Conservation (phyloP, 2,888 invertebrate genomes). For the Drosophila pseudotalamancana region DNA sequence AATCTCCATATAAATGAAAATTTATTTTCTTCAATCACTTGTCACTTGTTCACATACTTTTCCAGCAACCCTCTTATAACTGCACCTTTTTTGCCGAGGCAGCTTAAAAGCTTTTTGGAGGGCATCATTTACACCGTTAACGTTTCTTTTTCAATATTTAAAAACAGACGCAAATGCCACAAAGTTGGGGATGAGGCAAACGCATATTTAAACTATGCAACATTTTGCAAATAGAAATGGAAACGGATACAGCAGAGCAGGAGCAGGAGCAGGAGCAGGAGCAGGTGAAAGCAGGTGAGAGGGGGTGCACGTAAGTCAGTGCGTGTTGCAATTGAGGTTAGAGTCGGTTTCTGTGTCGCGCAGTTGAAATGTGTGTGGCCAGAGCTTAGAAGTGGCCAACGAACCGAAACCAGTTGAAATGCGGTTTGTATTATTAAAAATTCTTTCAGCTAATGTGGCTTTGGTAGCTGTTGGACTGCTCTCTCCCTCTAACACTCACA, state of each 20-base stretch:
- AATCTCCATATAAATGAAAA: not conserved
- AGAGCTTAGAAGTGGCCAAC: conserved; percentile 40
- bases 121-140: conserved; percentile 60
- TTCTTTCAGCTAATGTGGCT: conserved; percentile 49
- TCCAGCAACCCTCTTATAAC: conserved; percentile 6
- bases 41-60: conserved; percentile 10
- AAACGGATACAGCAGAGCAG: conserved; percentile 5
- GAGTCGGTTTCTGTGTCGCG: conserved; percentile 33
- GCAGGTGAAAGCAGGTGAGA: conserved; percentile 5
- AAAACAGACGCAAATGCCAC: conserved; percentile 52
- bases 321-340: conserved; percentile 47
- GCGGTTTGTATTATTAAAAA: conserved; percentile 72
- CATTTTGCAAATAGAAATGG: conserved; percentile 26
- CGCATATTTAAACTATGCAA: conserved; percentile 62
- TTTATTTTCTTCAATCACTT: not conserved
- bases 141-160: conserved; percentile 56
- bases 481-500: not conserved
- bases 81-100: conserved; percentile 30
- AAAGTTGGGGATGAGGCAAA: conserved; percentile 29
- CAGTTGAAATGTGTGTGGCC: conserved; percentile 53
- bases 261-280: not conserved
- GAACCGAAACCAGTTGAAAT: conserved; percentile 57
- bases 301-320: conserved; percentile 5
- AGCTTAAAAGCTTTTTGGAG: conserved; percentile 62
- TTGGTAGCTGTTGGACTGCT: conserved; percentile 14